These are phyloP conservation scores for Myotis pilosus DNA, from an alignment of 2,797 vertebrate genomes.

Conservation along the genomic window DNA sequence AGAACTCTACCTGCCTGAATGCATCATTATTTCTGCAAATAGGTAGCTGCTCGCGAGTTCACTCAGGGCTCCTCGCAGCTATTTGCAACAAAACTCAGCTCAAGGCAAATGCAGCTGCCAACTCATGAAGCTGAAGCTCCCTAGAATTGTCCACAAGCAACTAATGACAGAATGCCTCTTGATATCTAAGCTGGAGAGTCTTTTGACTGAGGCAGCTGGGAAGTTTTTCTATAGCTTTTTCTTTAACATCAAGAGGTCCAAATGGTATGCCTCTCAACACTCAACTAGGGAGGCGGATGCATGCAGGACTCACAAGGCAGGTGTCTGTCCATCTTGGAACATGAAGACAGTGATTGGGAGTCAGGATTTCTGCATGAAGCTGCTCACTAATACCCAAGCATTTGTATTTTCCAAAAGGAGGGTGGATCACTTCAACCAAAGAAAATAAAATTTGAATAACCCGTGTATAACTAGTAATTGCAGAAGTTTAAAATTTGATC, in stretches of 20 bases:
- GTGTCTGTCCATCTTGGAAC: background rate
- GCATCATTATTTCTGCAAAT: background rate
- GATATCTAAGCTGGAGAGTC: background rate
- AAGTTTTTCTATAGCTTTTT: background rate
- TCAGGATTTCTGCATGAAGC: background rate
- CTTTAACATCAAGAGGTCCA: background rate
- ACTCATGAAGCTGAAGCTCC: background rate
- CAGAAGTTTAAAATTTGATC: background rate
- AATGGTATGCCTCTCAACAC: background rate
- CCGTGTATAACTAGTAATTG: background rate
- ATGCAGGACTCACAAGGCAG: background rate
- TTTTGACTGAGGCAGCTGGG: background rate
- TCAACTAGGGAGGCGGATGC: background rate
- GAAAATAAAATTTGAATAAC: background rate
- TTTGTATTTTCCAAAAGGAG: background rate
- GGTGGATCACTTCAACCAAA: background rate
- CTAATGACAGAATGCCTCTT: background rate
- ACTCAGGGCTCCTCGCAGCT: background rate
- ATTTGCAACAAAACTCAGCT: background rate
- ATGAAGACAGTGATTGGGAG: background rate
- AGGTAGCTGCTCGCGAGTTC: background rate
- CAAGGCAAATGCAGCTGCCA: background rate
- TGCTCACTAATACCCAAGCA: background rate
- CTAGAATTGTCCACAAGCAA: background rate
- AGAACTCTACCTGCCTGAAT: background rate